These are phyloP conservation scores for Sebastes variabilis DNA, from an alignment of 2,797 vertebrate species.

Conservation along the genomic window DNA sequence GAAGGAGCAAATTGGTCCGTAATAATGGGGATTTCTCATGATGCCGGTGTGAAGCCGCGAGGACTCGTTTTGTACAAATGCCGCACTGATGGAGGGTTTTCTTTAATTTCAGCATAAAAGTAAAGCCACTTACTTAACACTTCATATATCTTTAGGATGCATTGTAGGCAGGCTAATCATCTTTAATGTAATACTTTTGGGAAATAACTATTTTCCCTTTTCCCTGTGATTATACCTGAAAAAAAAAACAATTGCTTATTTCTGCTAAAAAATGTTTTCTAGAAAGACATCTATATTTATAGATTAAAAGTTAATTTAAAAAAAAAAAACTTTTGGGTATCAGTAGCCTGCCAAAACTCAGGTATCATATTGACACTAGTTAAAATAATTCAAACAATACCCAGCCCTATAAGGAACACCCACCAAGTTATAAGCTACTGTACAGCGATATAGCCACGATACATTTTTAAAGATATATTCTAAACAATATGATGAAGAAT, in stretches of 20 bases:
- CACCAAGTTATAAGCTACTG: not conserved
- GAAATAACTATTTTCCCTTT: not conserved
- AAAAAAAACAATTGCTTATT: not conserved
- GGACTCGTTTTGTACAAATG: slow-evolving; percentile 27
- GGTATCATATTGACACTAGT: not conserved
- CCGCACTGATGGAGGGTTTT: not conserved
- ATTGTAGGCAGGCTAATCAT: not conserved
- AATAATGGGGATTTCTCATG: slow-evolving; percentile 72
- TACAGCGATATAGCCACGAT: not conserved
- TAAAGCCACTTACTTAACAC: not conserved
- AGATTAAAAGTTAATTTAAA: too few relatives aligned
- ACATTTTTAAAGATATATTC: not conserved
- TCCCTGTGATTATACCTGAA: too few relatives aligned
- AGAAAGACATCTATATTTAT: not conserved
- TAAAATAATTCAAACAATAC: too few relatives aligned
- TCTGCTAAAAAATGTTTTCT: not conserved
- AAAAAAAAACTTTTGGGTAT: too few relatives aligned
- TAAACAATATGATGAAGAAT: not conserved
- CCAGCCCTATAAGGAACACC: not conserved
- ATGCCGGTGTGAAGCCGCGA: slow-evolving; percentile 32
- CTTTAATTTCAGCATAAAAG: not conserved
- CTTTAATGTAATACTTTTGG: not conserved
- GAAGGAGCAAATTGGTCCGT: slow-evolving; percentile 68
- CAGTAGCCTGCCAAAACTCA: not conserved
- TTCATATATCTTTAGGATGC: not conserved